Conservation (phyloP, 2,113 vertebrate genomes). For the human (Homo sapiens) region DNA sequence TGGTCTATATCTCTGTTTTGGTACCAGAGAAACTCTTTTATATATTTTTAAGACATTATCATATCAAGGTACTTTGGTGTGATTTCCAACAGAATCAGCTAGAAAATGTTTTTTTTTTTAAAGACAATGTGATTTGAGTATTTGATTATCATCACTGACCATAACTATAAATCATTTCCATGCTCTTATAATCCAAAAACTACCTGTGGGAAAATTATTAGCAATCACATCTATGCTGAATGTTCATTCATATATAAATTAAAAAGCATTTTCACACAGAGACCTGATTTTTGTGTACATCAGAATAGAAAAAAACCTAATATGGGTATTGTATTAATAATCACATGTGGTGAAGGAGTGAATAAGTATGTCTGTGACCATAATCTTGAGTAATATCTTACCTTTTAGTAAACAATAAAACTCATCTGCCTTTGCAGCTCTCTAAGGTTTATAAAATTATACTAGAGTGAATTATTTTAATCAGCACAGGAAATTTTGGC, state of each 20-base stretch:
- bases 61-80: background rate
- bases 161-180: background rate
- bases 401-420: background rate
- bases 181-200: background rate
- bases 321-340: background rate
- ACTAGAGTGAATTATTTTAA: background rate
- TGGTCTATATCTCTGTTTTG: no score
- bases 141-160: background rate
- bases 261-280: background rate
- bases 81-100: background rate
- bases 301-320: background rate
- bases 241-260: background rate
- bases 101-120: background rate
- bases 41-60: background rate
- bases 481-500: background rate
- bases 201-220: background rate
- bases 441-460: background rate
- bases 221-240: background rate
- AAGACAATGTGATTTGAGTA: background rate
- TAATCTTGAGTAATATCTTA: background rate
- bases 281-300: background rate
- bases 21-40: background rate
- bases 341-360: background rate
- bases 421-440: background rate
- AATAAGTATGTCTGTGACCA: background rate